phyloP scores from a whole-genome alignment of 2,113 vertebrate species.

The Sander lucioperca region DNA sequence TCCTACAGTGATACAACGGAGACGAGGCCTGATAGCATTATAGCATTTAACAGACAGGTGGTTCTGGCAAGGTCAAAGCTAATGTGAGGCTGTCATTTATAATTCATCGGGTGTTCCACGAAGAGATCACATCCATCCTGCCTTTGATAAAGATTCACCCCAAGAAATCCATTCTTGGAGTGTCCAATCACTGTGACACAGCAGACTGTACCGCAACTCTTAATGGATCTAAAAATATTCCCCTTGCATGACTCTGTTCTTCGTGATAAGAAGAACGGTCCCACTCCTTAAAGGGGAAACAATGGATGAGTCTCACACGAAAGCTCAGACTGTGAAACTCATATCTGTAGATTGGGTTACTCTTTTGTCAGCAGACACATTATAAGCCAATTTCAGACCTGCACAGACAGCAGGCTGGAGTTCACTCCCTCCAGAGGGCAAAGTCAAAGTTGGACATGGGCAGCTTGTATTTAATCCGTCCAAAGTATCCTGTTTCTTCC shows the following conservation, averaged over 20 bases:
- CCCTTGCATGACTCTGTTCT: constrained; percentile 29
- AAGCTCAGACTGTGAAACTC: constrained; percentile 58
- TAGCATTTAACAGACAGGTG: constrained; percentile 65
- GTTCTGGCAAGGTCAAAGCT: constrained; percentile 70
- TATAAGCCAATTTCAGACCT: constrained; percentile 55
- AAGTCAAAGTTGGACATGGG: constrained; percentile 49
- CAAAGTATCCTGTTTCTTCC: constrained; percentile 59
- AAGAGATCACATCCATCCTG: constrained; percentile 66
- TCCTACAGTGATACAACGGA: constrained; percentile 48
- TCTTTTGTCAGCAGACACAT: constrained; percentile 73
- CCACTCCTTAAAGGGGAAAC: constrained; percentile 19
- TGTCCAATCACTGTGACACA: constrained; percentile 51
- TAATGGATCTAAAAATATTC: constrained; percentile 63
- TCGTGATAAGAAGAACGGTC: constrained; percentile 20
- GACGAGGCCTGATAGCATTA: constrained; percentile 53
- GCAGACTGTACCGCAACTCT: constrained; percentile 17
- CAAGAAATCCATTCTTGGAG: constrained; percentile 50
- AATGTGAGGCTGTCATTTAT: constrained; percentile 74
- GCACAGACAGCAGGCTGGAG: constrained; percentile 58
- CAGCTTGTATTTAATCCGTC: constrained; percentile 39
- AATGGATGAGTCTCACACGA: constrained; percentile 35
- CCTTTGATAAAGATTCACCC: constrained; percentile 55
- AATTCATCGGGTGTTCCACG: constrained; percentile 74
- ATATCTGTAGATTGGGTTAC: constrained; percentile 67
- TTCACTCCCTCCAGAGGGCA: constrained; percentile 40